These are phyloP conservation scores for Plemyria rubiginata DNA, from an alignment of 2,888 invertebrate species.

Conservation along the genomic window DNA sequence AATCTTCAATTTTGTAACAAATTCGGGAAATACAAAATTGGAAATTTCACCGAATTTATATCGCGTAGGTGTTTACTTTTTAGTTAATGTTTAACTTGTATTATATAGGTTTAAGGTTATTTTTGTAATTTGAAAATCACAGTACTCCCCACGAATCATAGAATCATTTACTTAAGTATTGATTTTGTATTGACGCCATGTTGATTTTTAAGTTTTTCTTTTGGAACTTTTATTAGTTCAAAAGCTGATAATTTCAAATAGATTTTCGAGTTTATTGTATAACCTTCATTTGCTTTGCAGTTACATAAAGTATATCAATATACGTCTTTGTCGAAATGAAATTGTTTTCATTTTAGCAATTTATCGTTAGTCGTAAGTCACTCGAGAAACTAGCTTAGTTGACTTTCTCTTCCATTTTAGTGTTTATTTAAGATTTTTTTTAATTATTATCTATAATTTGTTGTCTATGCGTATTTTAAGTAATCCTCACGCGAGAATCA, in stretches of 20 bases:
- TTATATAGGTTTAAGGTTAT: conserved; percentile 68
- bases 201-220: conserved; percentile 12
- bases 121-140: conserved; percentile 43
- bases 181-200: conserved; percentile 33
- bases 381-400: conserved; percentile 71
- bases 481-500: conserved; percentile 47
- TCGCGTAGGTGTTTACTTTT: conserved; percentile 43
- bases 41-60: conserved; percentile 23
- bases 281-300: conserved; percentile 1
- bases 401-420: conserved; percentile 80
- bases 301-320: conserved; percentile 22
- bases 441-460: conserved; percentile 67
- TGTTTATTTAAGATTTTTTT: conserved; percentile 73
- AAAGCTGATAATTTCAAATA: background rate
- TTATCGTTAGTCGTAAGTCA: conserved; percentile 56
- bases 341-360: conserved; percentile 34
- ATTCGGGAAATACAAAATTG: conserved; percentile 21
- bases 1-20: conserved; percentile 20
- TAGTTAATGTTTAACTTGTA: conserved; percentile 56
- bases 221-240: background rate
- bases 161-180: conserved; percentile 35
- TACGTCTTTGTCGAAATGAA: background rate
- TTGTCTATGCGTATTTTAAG: conserved; percentile 65
- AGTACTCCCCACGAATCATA: conserved; percentile 20
- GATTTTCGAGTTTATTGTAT: background rate